These are phyloP conservation scores for Scolopax bukidnonensis DNA, from an alignment of 2,797 vertebrate species.

Conservation along the genomic window DNA sequence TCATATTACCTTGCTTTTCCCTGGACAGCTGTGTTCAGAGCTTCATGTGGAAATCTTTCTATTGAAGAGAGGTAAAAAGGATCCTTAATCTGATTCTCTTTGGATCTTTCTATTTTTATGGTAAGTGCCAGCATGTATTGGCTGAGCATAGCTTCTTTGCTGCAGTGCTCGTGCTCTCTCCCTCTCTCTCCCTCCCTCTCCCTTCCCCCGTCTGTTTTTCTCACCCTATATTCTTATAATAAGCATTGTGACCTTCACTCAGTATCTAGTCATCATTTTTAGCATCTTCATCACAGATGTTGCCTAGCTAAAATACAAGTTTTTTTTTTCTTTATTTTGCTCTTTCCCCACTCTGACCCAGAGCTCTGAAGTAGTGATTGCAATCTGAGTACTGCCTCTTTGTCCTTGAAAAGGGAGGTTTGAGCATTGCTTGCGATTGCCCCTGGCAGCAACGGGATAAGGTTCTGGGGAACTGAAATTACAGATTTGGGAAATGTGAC, in stretches of 20 bases:
- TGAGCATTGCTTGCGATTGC: background rate
- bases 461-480: background rate
- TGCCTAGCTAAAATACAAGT: constrained; percentile 25
- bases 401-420: constrained; percentile 77
- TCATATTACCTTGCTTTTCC: constrained; percentile 55
- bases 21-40: constrained; percentile 52
- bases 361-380: constrained; percentile 43
- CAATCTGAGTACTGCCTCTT: constrained; percentile 69
- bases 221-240: constrained; percentile 39
- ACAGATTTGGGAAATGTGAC: background rate
- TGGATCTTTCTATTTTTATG: constrained; percentile 81
- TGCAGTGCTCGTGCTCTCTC: constrained; percentile 79
- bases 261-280: constrained; percentile 13
- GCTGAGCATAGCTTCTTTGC: constrained; percentile 73
- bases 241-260: constrained; percentile 78
- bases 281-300: background rate
- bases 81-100: constrained; percentile 68
- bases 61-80: constrained; percentile 61
- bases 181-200: background rate
- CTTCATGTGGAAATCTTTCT: constrained; percentile 63
- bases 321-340: constrained; percentile 31
- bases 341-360: background rate
- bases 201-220: constrained; percentile 27
- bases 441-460: constrained; percentile 34
- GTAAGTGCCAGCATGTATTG: constrained; percentile 79